Evolutionary conservation across 2,797 vertebrate genomes (phyloP).

Genomic region (Anolis apletophallus): DNA sequence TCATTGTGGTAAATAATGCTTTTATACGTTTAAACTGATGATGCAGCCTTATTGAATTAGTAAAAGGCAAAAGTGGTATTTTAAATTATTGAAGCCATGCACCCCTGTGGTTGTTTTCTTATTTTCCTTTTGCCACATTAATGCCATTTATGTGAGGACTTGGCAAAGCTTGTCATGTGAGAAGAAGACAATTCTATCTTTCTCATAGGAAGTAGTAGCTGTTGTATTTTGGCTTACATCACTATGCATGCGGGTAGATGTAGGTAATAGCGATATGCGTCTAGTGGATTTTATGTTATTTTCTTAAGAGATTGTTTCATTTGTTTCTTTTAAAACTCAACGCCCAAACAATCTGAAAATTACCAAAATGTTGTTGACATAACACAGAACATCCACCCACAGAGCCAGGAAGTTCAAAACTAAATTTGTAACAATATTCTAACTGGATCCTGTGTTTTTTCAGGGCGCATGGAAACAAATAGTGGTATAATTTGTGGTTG

Average conservation of each 20-base stretch:
- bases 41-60: background rate
- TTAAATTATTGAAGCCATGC: background rate
- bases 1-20: background rate
- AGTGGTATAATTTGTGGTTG: background rate
- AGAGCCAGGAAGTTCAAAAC: slow-evolving; percentile 19
- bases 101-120: background rate
- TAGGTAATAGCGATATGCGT: slow-evolving; percentile 10
- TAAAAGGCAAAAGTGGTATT: background rate
- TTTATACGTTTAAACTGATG: background rate
- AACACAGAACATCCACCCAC: slow-evolving; percentile 2
- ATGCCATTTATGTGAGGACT: slow-evolving; percentile 1
- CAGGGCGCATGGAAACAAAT: slow-evolving; percentile 24
- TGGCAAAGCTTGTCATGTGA: background rate
- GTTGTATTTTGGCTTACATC: background rate
- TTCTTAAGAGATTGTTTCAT: slow-evolving; percentile 7
- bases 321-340: slow-evolving; percentile 9
- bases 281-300: background rate
- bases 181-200: background rate
- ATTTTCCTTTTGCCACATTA: background rate
- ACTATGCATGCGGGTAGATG: background rate
- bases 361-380: background rate
- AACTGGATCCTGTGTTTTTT: background rate
- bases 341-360: slow-evolving; percentile 1
- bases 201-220: background rate
- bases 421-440: slow-evolving; percentile 2